phyloP scores from a whole-genome alignment of 2,888 invertebrate genomes.

The Brachypterus glaber region DNA sequence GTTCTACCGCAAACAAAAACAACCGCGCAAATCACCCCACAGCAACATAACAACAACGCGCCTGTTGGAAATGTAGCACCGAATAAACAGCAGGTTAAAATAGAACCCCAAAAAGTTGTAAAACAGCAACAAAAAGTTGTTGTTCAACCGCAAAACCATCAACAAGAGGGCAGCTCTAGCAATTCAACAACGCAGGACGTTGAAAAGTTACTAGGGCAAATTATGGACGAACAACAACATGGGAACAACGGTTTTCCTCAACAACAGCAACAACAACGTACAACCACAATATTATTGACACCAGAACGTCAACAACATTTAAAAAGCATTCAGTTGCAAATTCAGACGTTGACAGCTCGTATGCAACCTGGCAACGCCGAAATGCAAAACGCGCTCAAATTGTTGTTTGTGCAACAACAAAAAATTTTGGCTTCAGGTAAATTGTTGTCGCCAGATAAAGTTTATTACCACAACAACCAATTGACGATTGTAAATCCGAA shows the following conservation, averaged over 20 bases:
- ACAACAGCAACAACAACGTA: constrained; percentile 42
- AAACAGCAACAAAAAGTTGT: neutral
- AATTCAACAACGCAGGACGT: constrained; percentile 30
- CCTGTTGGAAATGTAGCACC: too few relatives aligned
- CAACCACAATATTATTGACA: constrained; percentile 64
- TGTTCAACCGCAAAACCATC: constrained; percentile 11
- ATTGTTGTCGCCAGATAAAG: constrained; percentile 49
- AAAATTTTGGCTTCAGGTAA: constrained; percentile 64
- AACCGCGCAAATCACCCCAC: too few relatives aligned
- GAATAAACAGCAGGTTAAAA: neutral
- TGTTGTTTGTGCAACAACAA: constrained; percentile 57
- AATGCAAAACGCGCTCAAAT: constrained; percentile 35
- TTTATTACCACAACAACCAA: constrained; percentile 44
- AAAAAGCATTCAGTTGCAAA: constrained; percentile 58
- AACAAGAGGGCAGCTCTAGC: constrained; percentile 25
- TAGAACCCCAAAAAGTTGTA: neutral
- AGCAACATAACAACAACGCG: too few relatives aligned
- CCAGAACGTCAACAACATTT: constrained; percentile 59
- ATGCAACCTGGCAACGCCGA: constrained; percentile 39
- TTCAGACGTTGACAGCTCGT: constrained; percentile 52
- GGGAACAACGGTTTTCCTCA: constrained; percentile 21
- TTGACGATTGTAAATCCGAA: constrained; percentile 39
- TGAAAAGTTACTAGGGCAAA: constrained; percentile 36
- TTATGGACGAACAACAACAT: constrained; percentile 34
- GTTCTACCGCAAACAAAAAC: too few relatives aligned